A percentile compares a stretch with the other conserved stretches of the same genome.
These are phyloP conservation scores for Haplochromis vanheusdeni DNA, from an alignment of 2,113 vertebrate genomes.

Conservation along the genomic window DNA sequence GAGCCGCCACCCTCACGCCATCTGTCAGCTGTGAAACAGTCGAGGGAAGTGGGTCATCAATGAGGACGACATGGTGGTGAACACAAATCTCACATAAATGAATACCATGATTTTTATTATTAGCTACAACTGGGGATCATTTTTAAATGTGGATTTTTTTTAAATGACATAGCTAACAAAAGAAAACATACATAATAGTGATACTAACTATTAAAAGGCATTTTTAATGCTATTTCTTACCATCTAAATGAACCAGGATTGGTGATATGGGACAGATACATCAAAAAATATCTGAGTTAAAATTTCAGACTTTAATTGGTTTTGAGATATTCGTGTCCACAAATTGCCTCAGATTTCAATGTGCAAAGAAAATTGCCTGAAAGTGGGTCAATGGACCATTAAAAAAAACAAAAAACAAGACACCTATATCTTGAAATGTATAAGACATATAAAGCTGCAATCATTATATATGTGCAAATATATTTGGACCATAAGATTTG, in stretches of 20 bases:
- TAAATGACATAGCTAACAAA: not conserved
- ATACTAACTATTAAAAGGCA: not conserved
- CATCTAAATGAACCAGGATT: not conserved
- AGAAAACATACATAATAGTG: not conserved
- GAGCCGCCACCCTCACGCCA: slow-evolving; percentile 23
- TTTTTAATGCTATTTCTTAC: not conserved
- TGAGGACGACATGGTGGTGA: not conserved
- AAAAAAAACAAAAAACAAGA: rapidly evolving
- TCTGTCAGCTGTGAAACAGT: slow-evolving; percentile 14
- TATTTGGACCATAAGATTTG: not conserved
- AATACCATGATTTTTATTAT: not conserved
- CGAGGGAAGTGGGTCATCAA: slow-evolving; percentile 16
- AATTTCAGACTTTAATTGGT: not conserved
- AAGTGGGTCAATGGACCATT: not conserved
- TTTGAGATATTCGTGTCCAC: not conserved
- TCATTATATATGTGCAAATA: not conserved
- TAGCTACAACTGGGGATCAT: not conserved
- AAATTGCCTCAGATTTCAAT: not conserved
- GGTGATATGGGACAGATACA: not conserved
- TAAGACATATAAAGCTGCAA: not conserved
- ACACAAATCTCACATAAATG: not conserved
- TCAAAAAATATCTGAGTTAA: not conserved
- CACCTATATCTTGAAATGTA: not conserved
- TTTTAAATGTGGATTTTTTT: not conserved
- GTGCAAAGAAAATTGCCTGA: not conserved